Conservation (phyloP, 1,140 invertebrate species). For the Heterodera carotae region DNA sequence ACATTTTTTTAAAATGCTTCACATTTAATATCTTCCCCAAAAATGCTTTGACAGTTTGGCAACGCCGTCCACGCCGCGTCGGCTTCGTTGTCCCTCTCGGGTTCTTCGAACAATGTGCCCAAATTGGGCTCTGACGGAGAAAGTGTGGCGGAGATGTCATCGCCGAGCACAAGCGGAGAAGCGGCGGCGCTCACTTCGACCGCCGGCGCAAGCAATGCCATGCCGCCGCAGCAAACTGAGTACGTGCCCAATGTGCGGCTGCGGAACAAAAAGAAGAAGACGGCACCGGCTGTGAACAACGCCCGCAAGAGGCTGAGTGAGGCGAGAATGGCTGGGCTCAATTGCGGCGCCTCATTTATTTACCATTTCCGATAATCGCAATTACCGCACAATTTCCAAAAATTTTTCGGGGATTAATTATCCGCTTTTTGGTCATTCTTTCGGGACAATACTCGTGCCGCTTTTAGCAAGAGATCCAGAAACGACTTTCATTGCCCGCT, state of each 20-base stretch:
- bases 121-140: conserved; percentile 66
- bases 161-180: conserved; percentile 62
- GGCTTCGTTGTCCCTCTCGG: not conserved
- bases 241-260: conserved; percentile 65
- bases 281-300: conserved; percentile 28
- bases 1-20: not conserved
- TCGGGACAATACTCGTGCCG: not conserved
- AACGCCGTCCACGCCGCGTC: conserved; percentile 12
- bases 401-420: not conserved
- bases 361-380: not conserved
- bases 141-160: conserved; percentile 65
- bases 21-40: no score
- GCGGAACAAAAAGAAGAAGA: conserved; percentile 55
- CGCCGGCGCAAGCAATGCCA: not conserved
- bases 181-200: not conserved
- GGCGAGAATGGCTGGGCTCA: conserved; percentile 50
- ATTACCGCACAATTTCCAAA: not conserved
- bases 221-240: not conserved
- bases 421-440: not conserved
- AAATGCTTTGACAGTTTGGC: conserved; percentile 6
- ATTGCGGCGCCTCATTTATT: no score
- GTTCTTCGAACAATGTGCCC: not conserved
- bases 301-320: conserved; percentile 65
- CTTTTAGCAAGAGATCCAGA: conserved; percentile 66
- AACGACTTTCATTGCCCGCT: conserved; percentile 69